phyloP scores from a whole-genome alignment of 2,888 invertebrate genomes.

The Lasioglossum lativentre region DNA sequence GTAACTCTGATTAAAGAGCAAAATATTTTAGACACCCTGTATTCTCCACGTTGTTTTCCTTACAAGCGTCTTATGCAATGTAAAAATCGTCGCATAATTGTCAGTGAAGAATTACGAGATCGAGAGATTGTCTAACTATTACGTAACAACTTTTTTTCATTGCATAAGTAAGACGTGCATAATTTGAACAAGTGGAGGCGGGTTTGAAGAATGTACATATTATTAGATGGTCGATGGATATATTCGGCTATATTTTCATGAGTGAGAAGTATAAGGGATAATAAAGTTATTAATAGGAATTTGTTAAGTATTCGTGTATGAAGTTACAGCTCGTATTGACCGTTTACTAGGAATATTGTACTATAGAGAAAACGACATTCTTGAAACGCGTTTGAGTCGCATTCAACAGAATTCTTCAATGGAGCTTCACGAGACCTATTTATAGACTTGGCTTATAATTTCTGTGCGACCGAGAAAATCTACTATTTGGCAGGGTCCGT shows the following conservation, averaged over 20 bases:
- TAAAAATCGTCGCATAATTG: not conserved
- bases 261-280: not conserved
- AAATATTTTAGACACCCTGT: not conserved
- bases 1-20: not conserved
- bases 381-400: conserved; percentile 7
- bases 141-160: not conserved
- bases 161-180: not conserved
- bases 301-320: not conserved
- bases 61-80: too few relatives aligned
- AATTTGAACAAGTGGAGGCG: not conserved
- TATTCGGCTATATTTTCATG: not conserved
- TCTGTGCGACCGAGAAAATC: not conserved
- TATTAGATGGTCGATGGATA: not conserved
- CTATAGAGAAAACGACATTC: not conserved
- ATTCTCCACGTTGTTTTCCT: not conserved
- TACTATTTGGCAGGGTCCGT: not conserved
- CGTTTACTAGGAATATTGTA: not conserved
- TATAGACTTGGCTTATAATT: conserved; percentile 11
- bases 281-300: not conserved
- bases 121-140: not conserved
- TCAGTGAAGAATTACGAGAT: not conserved
- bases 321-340: not conserved
- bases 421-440: conserved; percentile 8
- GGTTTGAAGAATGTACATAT: not conserved
- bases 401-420: conserved; percentile 12